phyloP scores from a whole-genome alignment of 64 coral and sea anemone genomes.

The Stichodactyla mertensii region DNA sequence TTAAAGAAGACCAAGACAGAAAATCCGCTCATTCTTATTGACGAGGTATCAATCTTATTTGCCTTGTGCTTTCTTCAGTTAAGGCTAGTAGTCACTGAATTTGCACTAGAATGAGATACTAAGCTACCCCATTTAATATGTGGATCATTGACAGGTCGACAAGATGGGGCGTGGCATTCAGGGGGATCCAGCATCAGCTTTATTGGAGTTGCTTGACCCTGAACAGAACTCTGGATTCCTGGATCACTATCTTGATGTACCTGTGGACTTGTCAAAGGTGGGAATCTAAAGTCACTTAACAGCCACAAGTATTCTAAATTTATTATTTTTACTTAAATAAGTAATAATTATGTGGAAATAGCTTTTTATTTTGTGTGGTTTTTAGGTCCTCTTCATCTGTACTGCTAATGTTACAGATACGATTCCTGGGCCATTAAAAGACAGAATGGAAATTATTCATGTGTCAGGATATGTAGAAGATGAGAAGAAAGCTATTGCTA shows the following conservation, averaged over 20 bases:
- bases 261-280: conserved; percentile 97
- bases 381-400: conserved; percentile 95
- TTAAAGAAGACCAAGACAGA: conserved; percentile 96
- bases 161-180: conserved; percentile 97
- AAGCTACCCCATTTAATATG: background rate
- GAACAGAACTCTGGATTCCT: conserved; percentile 97
- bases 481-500: conserved; percentile 94
- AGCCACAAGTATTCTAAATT: too few relatives aligned
- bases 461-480: conserved; percentile 99
- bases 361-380: too few relatives aligned
- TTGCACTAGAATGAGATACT: too few relatives aligned
- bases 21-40: conserved; percentile 96
- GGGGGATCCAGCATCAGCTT: conserved; percentile 88
- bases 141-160: conserved; percentile 61
- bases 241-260: conserved; percentile 96
- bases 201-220: conserved; percentile 88
- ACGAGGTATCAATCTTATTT: conserved; percentile 65
- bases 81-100: background rate
- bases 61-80: too few relatives aligned
- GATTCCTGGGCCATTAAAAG: conserved; percentile 86
- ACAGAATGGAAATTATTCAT: conserved; percentile 98
- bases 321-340: too few relatives aligned
- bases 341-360: too few relatives aligned
- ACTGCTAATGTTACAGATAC: conserved; percentile 95
- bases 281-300: background rate